Base-by-base conservation (phyloP, 1,140 invertebrate genomes). In the Drosophila parabipectinata region DNA sequence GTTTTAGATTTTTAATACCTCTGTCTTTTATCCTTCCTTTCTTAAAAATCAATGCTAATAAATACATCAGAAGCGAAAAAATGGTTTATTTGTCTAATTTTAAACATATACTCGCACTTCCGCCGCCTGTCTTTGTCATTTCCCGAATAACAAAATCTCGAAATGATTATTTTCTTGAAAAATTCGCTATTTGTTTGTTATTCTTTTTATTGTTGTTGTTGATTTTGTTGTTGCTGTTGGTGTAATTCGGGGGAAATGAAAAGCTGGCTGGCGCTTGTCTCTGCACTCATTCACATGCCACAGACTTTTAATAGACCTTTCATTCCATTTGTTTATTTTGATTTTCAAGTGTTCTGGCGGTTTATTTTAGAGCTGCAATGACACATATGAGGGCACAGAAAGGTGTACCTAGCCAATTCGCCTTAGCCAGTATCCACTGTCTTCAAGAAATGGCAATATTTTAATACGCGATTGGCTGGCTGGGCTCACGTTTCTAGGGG, bases 191-290 rank as follows among this genome's bases (percentile, higher is more conserved):
- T 76, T 69, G 63, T 50, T 68, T 66, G 48, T 55, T 75, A 44
- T 71, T 69, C 28, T 21, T n/a, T 30, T 67, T 15, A 9, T 34
- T 59, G 30, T 18, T 59, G 45, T 61, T 68, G 63, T 18, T 0
- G 15, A 18, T 68, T 66, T 55, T 75, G 37, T 62, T 69, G 37
- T 21, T 30, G 18, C 14, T 59, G 30, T 18, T 59, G 45, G 50
- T 68, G 63, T 55, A 47, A 32, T 68, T 68, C 18, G 52, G 57
- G 24, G 57, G n/a, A 66, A 74, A 57, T 62, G 24, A 60, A 51
- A 74, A 59, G 32, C 69, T 72, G 66, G 66, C 66, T 72, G 66
- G 66, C 66, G 64, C 67, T 45, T 71, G 55, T 61, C 48, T 72
- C 56, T 62, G 50, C 51, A 48, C 15, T 34, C 58, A 72, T 72